A percentile compares a stretch with the other conserved stretches of the same genome.
Conservation (phyloP, 2,113 vertebrate species). For the Hydrochoerus hydrochaeris region DNA sequence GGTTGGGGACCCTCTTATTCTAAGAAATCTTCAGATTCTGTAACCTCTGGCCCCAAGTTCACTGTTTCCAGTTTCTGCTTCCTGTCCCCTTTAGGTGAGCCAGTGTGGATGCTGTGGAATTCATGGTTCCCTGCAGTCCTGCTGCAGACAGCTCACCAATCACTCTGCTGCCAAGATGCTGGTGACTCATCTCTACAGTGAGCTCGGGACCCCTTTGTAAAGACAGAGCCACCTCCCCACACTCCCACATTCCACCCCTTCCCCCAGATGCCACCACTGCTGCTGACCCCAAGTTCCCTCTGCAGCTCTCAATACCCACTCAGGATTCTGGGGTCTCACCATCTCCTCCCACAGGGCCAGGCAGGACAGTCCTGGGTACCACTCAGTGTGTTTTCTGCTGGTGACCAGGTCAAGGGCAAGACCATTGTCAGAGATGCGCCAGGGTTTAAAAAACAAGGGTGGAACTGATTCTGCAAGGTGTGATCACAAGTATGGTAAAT, state of each 20-base stretch:
- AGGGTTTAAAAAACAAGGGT: background rate
- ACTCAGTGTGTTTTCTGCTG: background rate
- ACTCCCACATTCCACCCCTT: background rate
- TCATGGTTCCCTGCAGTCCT: background rate
- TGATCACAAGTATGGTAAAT: background rate
- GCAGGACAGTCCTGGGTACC: too few relatives aligned
- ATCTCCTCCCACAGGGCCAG: fast-evolving
- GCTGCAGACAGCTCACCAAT: background rate
- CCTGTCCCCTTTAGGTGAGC: background rate
- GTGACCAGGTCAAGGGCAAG: background rate
- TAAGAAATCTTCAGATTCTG: background rate
- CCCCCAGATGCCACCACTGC: background rate
- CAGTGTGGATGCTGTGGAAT: background rate
- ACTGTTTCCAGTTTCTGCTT: background rate
- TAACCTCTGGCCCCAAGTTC: background rate
- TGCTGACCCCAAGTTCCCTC: background rate
- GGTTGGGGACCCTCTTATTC: background rate
- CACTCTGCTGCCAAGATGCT: background rate
- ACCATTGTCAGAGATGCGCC: background rate
- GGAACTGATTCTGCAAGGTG: background rate
- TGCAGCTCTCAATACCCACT: background rate
- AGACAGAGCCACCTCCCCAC: background rate
- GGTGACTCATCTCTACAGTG: background rate
- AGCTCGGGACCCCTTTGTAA: background rate
- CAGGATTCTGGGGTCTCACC: background rate